Evolutionary conservation across 2,888 invertebrate genomes (phyloP).

Genomic region (Oxyteleia sp.): DNA sequence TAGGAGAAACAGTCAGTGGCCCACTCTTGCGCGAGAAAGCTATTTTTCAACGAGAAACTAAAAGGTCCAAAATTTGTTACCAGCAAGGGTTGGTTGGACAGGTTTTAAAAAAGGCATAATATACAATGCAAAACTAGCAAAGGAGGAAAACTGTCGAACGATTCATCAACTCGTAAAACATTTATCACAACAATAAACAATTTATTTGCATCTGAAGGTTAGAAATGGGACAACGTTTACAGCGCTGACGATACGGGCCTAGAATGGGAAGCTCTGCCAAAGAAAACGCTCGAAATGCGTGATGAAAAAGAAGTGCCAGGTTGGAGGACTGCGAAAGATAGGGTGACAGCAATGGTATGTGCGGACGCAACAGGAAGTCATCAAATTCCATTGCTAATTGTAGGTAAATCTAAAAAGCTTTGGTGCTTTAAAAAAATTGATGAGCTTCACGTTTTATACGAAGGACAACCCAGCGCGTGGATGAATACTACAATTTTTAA

Average conservation of each 20-base stretch:
- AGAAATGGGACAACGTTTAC: slow-evolving; percentile 70
- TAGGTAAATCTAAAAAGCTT: slow-evolving; percentile 79
- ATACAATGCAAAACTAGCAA: slow-evolving; percentile 11
- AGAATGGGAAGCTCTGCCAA: slow-evolving; percentile 74
- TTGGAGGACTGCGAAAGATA: slow-evolving; percentile 76
- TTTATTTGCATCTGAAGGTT: slow-evolving; percentile 38
- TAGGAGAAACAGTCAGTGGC: slow-evolving; percentile 33
- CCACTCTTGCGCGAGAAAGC: slow-evolving; percentile 22
- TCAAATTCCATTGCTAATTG: slow-evolving; percentile 72
- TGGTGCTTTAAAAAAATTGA: slow-evolving; percentile 76
- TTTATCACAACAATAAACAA: slow-evolving; percentile 43
- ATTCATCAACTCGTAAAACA: slow-evolving; percentile 41
- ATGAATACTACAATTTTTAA: slow-evolving; percentile 75
- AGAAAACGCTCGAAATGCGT: slow-evolving; percentile 67
- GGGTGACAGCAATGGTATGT: slow-evolving; percentile 75
- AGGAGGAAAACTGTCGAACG: slow-evolving; percentile 52
- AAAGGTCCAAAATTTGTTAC: slow-evolving; percentile 41
- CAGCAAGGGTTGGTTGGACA: slow-evolving; percentile 57
- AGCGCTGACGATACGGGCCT: slow-evolving; percentile 78
- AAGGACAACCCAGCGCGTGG: slow-evolving; percentile 76
- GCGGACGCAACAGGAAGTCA: slow-evolving; percentile 75
- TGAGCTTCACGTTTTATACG: slow-evolving; percentile 71
- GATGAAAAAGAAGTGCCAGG: slow-evolving; percentile 75
- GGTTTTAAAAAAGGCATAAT: slow-evolving; percentile 53
- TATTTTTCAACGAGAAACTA: slow-evolving; percentile 54